Conservation (phyloP, 1,140 invertebrate species). For the Pomacea maculata region DNA sequence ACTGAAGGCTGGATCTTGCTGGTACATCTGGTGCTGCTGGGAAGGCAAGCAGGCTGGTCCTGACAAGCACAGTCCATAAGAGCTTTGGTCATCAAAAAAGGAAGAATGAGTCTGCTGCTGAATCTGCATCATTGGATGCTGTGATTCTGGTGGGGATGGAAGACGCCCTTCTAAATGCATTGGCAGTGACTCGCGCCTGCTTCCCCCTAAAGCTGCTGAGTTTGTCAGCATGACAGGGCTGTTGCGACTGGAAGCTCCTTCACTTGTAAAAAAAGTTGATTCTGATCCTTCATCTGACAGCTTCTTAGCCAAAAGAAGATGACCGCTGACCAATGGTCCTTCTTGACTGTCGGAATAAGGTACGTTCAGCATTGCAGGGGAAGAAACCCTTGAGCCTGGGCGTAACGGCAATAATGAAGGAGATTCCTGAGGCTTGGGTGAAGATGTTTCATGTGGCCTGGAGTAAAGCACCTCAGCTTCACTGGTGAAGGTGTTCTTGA, state of each 20-base stretch:
- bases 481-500: background rate
- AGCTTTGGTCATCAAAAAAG: background rate
- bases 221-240: background rate
- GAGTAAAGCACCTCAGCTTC: background rate
- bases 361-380: constrained; percentile 26
- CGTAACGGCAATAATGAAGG: too few species aligned
- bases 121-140: background rate
- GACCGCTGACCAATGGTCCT: constrained; percentile 56
- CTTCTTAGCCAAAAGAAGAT: constrained; percentile 64
- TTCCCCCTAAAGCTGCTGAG: background rate
- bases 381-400: constrained; percentile 3
- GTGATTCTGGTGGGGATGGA: background rate
- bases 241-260: constrained; percentile 15
- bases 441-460: background rate
- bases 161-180: background rate
- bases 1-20: background rate
- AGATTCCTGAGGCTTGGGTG: background rate
- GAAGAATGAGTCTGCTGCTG: background rate
- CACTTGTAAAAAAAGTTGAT: constrained; percentile 34
- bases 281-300: constrained; percentile 64
- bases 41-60: background rate
- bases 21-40: background rate
- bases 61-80: background rate
- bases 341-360: constrained; percentile 29
- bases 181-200: background rate